A percentile compares a stretch with the other conserved stretches of the same genome.
phyloP scores from a whole-genome alignment of 2,888 invertebrate genomes.

The Blastobasis adustella region DNA sequence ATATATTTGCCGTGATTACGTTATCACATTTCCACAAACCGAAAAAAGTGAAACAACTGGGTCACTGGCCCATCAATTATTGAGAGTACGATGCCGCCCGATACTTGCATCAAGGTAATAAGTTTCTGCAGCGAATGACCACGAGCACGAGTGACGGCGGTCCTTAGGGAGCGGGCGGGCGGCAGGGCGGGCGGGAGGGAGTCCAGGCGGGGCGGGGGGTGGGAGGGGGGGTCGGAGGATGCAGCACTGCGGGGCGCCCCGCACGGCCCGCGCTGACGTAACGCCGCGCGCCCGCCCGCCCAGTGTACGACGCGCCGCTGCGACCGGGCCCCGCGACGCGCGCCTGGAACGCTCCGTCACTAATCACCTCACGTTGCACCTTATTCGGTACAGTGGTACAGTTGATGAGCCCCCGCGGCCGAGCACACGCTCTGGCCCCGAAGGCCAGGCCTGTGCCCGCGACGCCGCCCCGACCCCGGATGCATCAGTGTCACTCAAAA shows the following conservation, averaged over 20 bases:
- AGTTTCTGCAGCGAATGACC: constrained; percentile 41
- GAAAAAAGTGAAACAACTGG: too few species aligned
- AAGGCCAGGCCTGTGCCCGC: constrained; percentile 23
- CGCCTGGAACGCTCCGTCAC: constrained; percentile 7
- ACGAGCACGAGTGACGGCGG: constrained; percentile 35
- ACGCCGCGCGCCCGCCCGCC: constrained; percentile 54
- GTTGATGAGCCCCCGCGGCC: too few species aligned
- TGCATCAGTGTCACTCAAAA: constrained; percentile 64
- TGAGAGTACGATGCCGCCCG: constrained; percentile 13
- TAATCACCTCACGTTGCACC: too few species aligned
- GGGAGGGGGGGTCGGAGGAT: constrained; percentile 53
- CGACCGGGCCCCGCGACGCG: constrained; percentile 47
- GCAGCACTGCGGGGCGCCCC: constrained; percentile 62
- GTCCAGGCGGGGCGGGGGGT: constrained; percentile 56
- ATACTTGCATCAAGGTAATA: constrained; percentile 35
- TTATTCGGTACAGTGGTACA: too few species aligned
- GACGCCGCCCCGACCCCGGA: constrained; percentile 55
- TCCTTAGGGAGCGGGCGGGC: constrained; percentile 24
- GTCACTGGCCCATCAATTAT: too few species aligned
- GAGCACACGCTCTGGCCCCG: constrained; percentile 2
- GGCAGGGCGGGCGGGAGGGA: constrained; percentile 42
- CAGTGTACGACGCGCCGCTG: constrained; percentile 69
- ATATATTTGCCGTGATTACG: too few species aligned
- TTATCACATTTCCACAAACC: too few species aligned
- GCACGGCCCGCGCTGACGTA: constrained; percentile 61